Percentiles rank a stretch among this genome's conserved stretches.
These are phyloP conservation scores for Pithys albifrons DNA, from an alignment of 2,113 vertebrate genomes.

Conservation along the genomic window DNA sequence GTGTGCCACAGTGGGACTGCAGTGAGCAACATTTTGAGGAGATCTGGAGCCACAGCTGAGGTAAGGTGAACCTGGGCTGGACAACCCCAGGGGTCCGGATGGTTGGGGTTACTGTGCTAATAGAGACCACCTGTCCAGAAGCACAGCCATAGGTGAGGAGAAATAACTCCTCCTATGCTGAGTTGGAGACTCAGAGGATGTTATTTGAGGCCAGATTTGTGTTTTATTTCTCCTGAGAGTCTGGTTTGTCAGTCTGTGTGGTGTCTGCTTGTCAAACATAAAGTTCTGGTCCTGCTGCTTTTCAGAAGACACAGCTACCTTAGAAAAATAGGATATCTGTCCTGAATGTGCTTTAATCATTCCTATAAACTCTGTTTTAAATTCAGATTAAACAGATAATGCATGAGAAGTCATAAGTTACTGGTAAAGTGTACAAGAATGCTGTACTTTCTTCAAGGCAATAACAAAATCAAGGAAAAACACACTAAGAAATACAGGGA, in stretches of 20 bases:
- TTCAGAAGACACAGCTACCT: not conserved
- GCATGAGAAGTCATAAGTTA: not conserved
- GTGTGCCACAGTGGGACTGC: not conserved
- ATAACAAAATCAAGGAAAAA: not conserved
- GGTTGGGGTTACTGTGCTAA: rapidly evolving
- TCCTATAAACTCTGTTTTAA: not conserved
- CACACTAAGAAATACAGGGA: not conserved
- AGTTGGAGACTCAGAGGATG: not conserved
- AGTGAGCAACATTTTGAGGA: rapidly evolving
- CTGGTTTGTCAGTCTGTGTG: not conserved
- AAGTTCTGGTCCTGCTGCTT: not conserved
- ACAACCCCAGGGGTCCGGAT: not conserved
- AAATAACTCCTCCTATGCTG: not conserved
- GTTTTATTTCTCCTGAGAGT: not conserved
- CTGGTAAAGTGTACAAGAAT: not conserved
- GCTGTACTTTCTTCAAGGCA: not conserved
- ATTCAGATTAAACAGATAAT: not conserved
- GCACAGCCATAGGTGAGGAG: not conserved
- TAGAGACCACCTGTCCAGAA: not conserved
- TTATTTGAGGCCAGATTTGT: not conserved
- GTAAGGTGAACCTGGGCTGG: not conserved
- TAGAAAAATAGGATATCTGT: not conserved
- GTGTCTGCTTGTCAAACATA: not conserved
- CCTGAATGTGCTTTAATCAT: not conserved
- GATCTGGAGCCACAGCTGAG: not conserved